phyloP scores from a whole-genome alignment of 2,113 vertebrate species.

The Cinclus mexicanus region DNA sequence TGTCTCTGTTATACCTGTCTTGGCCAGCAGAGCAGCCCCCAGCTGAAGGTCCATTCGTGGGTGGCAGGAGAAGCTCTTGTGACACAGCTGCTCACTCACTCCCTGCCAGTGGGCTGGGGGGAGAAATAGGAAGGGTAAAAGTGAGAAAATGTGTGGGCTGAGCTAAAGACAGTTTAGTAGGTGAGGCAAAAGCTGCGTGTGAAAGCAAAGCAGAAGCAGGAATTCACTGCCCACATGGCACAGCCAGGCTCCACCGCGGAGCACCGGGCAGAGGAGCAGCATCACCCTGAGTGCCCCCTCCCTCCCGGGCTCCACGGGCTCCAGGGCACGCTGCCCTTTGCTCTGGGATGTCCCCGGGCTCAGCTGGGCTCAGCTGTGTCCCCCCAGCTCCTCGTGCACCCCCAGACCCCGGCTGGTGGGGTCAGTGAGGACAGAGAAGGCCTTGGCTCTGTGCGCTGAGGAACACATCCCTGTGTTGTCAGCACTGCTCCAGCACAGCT shows the following conservation, averaged over 20 bases:
- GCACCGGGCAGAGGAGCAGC: fast-evolving
- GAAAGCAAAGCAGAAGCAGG: not conserved
- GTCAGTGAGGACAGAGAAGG: not conserved
- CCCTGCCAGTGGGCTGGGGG: fast-evolving
- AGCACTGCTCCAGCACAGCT: not conserved
- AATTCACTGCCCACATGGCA: not conserved
- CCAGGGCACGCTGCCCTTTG: fast-evolving
- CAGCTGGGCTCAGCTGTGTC: not conserved
- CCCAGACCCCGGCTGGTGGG: not conserved
- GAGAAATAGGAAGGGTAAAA: not conserved
- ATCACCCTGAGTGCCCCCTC: fast-evolving
- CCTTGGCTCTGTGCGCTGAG: not conserved
- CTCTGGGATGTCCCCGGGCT: not conserved
- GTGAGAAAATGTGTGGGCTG: not conserved
- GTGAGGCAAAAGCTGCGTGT: not conserved
- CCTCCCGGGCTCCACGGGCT: not conserved
- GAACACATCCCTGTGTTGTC: not conserved
- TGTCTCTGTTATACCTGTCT: not conserved
- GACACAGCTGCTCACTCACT: not conserved
- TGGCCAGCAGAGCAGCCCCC: not conserved
- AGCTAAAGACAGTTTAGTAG: not conserved
- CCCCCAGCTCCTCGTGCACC: not conserved
- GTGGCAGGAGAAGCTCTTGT: not conserved
- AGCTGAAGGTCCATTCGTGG: not conserved
- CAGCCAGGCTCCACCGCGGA: not conserved